Conservation (phyloP, 2,113 vertebrate genomes). For the Lepus timidus region DNA sequence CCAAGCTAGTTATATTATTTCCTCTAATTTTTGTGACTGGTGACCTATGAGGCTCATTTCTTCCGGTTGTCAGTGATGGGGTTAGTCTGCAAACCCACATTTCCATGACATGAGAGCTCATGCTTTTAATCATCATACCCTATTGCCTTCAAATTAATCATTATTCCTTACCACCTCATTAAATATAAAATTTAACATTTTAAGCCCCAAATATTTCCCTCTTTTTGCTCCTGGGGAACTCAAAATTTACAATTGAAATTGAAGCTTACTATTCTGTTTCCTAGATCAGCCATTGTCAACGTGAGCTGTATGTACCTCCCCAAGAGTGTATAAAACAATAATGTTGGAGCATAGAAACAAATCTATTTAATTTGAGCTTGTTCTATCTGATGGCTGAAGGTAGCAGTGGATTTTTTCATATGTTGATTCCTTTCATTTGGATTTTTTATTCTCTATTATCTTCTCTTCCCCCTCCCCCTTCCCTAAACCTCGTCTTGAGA, state of each 20-base stretch:
- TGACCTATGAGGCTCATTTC: neutral
- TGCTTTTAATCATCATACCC: neutral
- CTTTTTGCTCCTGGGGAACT: neutral
- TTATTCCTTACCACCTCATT: neutral
- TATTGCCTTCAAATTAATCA: neutral
- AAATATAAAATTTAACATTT: neutral
- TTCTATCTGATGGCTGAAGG: conserved; percentile 69
- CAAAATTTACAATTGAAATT: neutral
- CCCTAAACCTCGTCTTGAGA: conserved; percentile 59
- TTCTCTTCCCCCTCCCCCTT: neutral
- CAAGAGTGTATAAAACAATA: neutral
- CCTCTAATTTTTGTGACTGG: neutral
- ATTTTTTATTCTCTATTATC: conserved; percentile 65
- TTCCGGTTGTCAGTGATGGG: neutral
- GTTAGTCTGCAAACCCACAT: neutral
- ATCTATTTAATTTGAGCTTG: conserved; percentile 83
- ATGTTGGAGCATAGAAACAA: conserved; percentile 9
- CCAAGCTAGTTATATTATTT: neutral
- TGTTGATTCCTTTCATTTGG: conserved; percentile 70
- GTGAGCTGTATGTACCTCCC: no score
- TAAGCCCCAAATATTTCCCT: neutral
- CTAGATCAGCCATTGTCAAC: neutral
- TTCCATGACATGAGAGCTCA: neutral
- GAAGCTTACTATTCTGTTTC: neutral
- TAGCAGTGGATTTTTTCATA: conserved; percentile 62